Evolutionary conservation across 2,113 vertebrate species (phyloP).

Genomic region (Tragelaphus scriptus): DNA sequence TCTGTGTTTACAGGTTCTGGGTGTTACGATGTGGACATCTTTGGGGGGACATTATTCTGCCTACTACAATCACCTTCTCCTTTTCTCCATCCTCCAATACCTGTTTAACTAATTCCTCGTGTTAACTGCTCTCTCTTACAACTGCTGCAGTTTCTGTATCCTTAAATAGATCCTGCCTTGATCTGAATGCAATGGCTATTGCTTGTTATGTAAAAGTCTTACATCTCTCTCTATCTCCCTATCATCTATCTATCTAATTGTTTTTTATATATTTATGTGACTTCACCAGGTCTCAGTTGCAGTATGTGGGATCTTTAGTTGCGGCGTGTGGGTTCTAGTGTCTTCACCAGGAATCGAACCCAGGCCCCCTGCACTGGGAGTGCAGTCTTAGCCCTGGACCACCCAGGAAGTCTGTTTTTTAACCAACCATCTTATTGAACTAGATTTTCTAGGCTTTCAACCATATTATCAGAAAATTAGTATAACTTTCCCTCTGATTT

Average conservation of each 20-base stretch:
- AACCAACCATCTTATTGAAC: background rate
- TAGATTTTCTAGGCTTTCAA: background rate
- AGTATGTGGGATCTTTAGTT: background rate
- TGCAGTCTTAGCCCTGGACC: background rate
- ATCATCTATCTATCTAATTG: background rate
- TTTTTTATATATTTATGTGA: background rate
- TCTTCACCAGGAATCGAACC: background rate
- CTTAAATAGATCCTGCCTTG: background rate
- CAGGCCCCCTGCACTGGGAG: background rate
- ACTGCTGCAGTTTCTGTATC: background rate
- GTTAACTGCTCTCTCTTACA: background rate
- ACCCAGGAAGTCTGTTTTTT: background rate
- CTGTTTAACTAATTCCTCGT: background rate
- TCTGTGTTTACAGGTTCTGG: background rate
- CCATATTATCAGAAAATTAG: background rate
- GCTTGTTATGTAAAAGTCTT: background rate
- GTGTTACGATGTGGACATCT: rapidly evolving
- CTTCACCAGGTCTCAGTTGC: background rate
- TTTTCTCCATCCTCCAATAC: background rate
- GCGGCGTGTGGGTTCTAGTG: background rate
- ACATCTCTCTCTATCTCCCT: background rate
- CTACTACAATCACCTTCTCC: background rate
- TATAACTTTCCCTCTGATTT: background rate
- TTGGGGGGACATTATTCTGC: background rate
- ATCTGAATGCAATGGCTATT: background rate